Percentiles rank a stretch among this genome's conserved stretches.
Conservation (phyloP, 2,113 vertebrate genomes). For the Nesoenas mayeri region DNA sequence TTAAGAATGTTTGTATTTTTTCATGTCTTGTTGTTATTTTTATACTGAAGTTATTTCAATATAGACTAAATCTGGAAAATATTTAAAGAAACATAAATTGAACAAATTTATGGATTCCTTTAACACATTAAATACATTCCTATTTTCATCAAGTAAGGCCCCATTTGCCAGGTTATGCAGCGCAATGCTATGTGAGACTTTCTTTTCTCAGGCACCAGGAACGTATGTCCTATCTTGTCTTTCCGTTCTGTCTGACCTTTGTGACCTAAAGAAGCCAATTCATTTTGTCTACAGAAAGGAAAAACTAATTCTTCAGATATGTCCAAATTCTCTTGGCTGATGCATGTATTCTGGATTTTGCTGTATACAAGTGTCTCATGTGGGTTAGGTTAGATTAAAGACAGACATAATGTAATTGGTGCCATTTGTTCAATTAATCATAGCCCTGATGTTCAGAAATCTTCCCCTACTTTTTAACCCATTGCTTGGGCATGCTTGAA, state of each 20-base stretch:
- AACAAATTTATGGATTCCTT: neutral
- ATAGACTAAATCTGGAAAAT: neutral
- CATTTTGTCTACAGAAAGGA: conserved; percentile 47
- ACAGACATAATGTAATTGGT: neutral
- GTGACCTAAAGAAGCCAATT: conserved; percentile 42
- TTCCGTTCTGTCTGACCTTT: conserved; percentile 20
- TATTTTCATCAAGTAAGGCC: neutral
- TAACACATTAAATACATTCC: neutral
- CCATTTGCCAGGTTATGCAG: neutral
- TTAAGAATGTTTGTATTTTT: neutral
- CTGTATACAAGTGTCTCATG: neutral
- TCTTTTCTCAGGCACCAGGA: neutral
- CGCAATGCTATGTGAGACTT: neutral
- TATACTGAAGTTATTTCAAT: neutral
- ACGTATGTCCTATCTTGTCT: neutral
- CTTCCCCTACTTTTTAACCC: neutral
- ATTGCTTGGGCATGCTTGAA: neutral
- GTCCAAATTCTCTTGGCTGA: neutral
- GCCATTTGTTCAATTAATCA: conserved; percentile 1
- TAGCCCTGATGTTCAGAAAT: neutral
- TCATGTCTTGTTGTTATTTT: neutral
- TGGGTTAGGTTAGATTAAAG: neutral
- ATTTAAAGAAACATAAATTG: neutral
- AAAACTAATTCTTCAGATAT: conserved; percentile 17
- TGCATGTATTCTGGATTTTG: neutral